Percentiles rank a stretch among this genome's conserved stretches.
These are phyloP conservation scores for Synanthedon tipuliformis DNA, from an alignment of 2,888 invertebrate genomes.

Conservation along the genomic window DNA sequence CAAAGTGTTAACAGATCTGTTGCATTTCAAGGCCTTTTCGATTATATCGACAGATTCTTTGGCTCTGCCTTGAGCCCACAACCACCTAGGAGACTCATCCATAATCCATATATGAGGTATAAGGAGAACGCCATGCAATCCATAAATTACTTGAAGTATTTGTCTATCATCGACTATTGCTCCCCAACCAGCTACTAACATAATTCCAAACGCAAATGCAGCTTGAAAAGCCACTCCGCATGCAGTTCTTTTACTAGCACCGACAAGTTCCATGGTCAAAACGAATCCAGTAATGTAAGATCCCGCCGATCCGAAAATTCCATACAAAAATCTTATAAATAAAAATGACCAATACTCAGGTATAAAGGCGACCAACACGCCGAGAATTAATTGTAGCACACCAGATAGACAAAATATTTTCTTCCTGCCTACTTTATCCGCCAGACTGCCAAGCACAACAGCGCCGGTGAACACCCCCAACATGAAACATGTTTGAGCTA, in stretches of 20 bases:
- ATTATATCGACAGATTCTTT: slow-evolving; percentile 81
- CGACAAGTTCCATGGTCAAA: slow-evolving; percentile 85
- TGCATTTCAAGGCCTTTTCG: slow-evolving; percentile 79
- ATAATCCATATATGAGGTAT: slow-evolving; percentile 88
- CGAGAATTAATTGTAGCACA: slow-evolving; percentile 76
- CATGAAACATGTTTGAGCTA: slow-evolving; percentile 85
- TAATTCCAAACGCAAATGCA: slow-evolving; percentile 82
- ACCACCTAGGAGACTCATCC: slow-evolving; percentile 90
- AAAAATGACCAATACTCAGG: slow-evolving; percentile 82
- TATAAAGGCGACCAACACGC: slow-evolving; percentile 81
- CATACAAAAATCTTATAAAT: slow-evolving; percentile 76
- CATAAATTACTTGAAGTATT: slow-evolving; percentile 82
- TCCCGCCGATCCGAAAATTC: slow-evolving; percentile 87
- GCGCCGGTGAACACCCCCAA: slow-evolving; percentile 88
- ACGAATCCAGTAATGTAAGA: slow-evolving; percentile 77
- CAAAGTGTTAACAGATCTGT: slow-evolving; percentile 72
- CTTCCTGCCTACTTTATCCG: slow-evolving; percentile 86
- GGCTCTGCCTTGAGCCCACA: slow-evolving; percentile 84
- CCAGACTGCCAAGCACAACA: slow-evolving; percentile 81
- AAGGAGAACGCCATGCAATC: slow-evolving; percentile 78
- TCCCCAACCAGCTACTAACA: slow-evolving; percentile 87
- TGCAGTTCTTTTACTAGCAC: slow-evolving; percentile 80
- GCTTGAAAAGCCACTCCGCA: slow-evolving; percentile 86
- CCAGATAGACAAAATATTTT: slow-evolving; percentile 85
- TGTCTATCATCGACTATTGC: slow-evolving; percentile 78